A percentile compares a stretch with the other conserved stretches of the same genome.
Evolutionary conservation across 2,113 vertebrate genomes (phyloP).

Genomic region (Gobius niger): DNA sequence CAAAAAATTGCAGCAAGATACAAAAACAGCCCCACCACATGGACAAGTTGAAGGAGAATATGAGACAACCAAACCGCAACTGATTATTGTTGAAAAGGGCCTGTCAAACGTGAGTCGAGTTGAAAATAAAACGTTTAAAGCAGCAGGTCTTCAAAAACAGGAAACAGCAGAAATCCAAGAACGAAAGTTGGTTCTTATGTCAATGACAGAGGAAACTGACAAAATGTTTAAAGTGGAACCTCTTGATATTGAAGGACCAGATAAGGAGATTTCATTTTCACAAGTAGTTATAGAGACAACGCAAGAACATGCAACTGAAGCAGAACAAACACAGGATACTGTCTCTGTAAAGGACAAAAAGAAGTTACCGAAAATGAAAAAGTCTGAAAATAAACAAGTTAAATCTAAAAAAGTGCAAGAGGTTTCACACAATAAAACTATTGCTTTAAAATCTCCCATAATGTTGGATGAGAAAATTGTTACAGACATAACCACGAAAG

Average conservation of each 20-base stretch:
- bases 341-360: not conserved
- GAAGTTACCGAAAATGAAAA: not conserved
- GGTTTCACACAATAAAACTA: not conserved
- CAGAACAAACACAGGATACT: not conserved
- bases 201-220: not conserved
- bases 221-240: not conserved
- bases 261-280: not conserved
- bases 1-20: not conserved
- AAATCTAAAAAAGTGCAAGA: not conserved
- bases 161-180: not conserved
- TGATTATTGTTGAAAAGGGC: not conserved
- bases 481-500: not conserved
- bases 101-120: not conserved
- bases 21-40: not conserved
- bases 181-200: not conserved
- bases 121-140: conserved; percentile 17
- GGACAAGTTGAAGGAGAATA: not conserved
- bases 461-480: not conserved
- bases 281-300: not conserved
- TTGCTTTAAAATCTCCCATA: not conserved
- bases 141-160: not conserved
- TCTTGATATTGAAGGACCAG: not conserved
- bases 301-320: not conserved
- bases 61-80: not conserved
- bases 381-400: not conserved